Evolutionary conservation across 2,888 invertebrate genomes (phyloP), one percentile per base, ranked within the genome.

Genomic region (Coenonympha glycerion): DNA sequence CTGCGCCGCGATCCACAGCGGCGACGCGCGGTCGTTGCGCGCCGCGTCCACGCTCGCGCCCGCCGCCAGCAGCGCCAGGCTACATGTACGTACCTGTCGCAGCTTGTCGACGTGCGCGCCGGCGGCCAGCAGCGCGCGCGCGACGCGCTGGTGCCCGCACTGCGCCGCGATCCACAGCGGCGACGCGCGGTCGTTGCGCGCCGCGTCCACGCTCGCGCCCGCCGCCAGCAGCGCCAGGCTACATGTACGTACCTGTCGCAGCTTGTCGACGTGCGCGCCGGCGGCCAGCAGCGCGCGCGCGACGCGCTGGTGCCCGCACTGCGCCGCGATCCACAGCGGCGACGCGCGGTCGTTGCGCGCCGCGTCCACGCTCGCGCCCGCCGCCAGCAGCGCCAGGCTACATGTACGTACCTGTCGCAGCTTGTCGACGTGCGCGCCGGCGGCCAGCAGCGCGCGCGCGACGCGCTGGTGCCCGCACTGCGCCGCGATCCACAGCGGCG

Each of bases 91-190:
- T n/a, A n/a, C n/a, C 87, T 95, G 93, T 76, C 96, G 88, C 19
- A 92, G 89, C 2, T 92, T 89, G 85, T 97, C 96, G 18, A 95
- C 92, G 62, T 89, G 83, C 28, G 95, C 95, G 36, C 95, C 95
- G 61, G 91, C 90, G 67, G 91, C 91, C 57, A 97, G 87, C 64
- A 98, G 88, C 67, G 92, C 89, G 58, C 92, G 88, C 50, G 93
- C 96, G 39, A 93, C 92, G 69, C 91, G 91, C 72, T 92, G 91
- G 85, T 96, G 96, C 0, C 97, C 97, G 95, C 97, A 96, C 90
- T 98, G 98, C 58, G 96, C 92, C 30, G 96, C 94, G 67, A 98
- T 97, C 97, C 97, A 98, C 59, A 98, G 89, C 55, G 97, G 93
- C 39, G 95, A 94, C 70, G 95, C 95, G 55, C 93, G 92, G 87